Base-by-base conservation (phyloP, 2,797 vertebrate species). In the Streptopelia turtur region DNA sequence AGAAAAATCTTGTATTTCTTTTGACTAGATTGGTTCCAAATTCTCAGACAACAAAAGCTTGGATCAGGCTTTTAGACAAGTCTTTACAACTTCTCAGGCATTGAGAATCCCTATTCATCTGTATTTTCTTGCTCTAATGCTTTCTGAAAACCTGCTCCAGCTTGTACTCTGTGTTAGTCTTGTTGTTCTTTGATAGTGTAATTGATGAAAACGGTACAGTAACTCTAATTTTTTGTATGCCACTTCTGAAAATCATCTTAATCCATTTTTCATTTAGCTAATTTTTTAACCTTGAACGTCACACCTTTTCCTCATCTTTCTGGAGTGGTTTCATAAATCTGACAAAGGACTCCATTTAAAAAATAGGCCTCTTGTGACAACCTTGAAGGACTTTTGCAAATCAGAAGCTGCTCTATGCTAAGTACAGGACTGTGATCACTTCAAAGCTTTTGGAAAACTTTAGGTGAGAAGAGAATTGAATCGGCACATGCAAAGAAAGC, bases 401-500 rank as follows among this genome's bases (percentile, higher is more conserved):
- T 63, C 70, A 79, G 90, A 96, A 95, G 77, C 43, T 56, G 50
- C 65, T 94, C 87, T 81, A 8, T 76, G 84, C 76, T 80, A 83
- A 96, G 78, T 59, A 83, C 27, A 75, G 74, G 55, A 93, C 35
- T 43, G 80, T 33, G 56, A 74, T 65, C 82, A 96, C 96, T 97
- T 97, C 91, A 96, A 89, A 94, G 88, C n/a, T 70, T 96, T 86
- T 96, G 83, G 94, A 97, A 87, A 79, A 76, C 91, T 89, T 82
- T 12, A 88, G 80, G 85, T 91, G 95, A 95, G 74, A 87, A 90
- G 27, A 68, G 56, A 96, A 95, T 81, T 91, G 91, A 83, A 76
- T 60, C 43, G 45, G 80, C 63, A 87, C 65, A 87, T 50, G 27
- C 72, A 83, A 56, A 77, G 87, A 96, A 94, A 95, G 33, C 41